Conservation (phyloP, 2,797 vertebrate species). For the Peromyscus melanophrys region DNA sequence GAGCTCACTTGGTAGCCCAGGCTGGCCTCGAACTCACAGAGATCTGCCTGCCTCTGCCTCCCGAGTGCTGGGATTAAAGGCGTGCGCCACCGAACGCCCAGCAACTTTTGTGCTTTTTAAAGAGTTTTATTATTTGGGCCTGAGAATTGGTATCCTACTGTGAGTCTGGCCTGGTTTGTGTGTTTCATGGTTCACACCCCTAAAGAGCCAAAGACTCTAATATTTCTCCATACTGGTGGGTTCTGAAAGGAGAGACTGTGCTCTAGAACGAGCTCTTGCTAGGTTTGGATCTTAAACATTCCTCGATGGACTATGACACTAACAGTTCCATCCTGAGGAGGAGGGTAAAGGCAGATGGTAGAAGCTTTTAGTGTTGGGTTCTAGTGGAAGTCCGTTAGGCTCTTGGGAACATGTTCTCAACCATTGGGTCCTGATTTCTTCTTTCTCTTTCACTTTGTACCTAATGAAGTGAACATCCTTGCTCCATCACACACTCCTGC, state of each 20-base stretch:
- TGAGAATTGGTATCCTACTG: background rate
- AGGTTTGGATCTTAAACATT: background rate
- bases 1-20: too few relatives aligned
- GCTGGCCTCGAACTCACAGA: too few relatives aligned
- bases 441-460: background rate
- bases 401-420: too few relatives aligned
- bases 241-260: background rate
- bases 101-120: background rate
- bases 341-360: rapidly evolving
- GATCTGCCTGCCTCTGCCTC: too few relatives aligned
- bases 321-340: rapidly evolving
- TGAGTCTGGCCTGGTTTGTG: background rate
- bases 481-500: background rate
- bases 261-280: too few relatives aligned
- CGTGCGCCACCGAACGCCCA: too few relatives aligned
- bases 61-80: too few relatives aligned
- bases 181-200: background rate
- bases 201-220: background rate
- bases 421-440: background rate
- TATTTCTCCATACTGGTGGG: background rate
- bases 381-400: background rate
- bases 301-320: too few relatives aligned
- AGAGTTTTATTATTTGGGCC: background rate
- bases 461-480: background rate
- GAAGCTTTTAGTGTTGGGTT: background rate